Evolutionary conservation across 1,140 invertebrate species (phyloP), one percentile per base, ranked within the genome.

Genomic region (Drosophila baimaii): DNA sequence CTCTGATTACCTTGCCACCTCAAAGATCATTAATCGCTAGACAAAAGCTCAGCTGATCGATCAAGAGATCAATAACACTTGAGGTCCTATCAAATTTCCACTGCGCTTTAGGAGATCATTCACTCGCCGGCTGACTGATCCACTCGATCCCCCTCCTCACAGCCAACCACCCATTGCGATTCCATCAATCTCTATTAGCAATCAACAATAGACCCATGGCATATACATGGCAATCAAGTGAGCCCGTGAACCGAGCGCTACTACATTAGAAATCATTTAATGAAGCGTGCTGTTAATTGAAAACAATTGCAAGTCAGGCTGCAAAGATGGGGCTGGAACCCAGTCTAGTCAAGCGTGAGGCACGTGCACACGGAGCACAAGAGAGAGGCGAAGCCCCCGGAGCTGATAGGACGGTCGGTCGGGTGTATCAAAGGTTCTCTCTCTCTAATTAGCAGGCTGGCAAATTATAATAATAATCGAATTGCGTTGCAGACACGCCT

Each of bases 241-340:
- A 69, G 49, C 64, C 51, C 29, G 17, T 73, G 52, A 77, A 68
- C 79, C 79, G 63, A 72, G 47, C 25, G 41, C 31, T 41, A 68
- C 47, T 44, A 55, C 61, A 76, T 77, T 61, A 61, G 63, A 76
- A 58, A 44, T 51, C 51, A 41, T 49, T 73, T 69, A 76, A 64
- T 64, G 65, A 51, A 57, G 76, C 80, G 77, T 77, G 27, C 56
- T 58, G 39, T 46, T 68, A 81, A 85, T 81, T 73, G 77, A 73
- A 77, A 73, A 57, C 55, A 71, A 80, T 81, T 68, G 54, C 15
- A 15, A 59, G 27, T 37, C n/a, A 37, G 39, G 31, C 19, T 19
- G 49, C 27, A 3, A n/a, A 35, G 51, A 54, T 29, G 51, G 65
- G 25, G n/a, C 12, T 17, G 19, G 37, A 23, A 37, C 15, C n/a